Percentiles rank a stretch among this genome's conserved stretches.
Conservation (phyloP, 2,113 vertebrate species). For the Scomber japonicus region DNA sequence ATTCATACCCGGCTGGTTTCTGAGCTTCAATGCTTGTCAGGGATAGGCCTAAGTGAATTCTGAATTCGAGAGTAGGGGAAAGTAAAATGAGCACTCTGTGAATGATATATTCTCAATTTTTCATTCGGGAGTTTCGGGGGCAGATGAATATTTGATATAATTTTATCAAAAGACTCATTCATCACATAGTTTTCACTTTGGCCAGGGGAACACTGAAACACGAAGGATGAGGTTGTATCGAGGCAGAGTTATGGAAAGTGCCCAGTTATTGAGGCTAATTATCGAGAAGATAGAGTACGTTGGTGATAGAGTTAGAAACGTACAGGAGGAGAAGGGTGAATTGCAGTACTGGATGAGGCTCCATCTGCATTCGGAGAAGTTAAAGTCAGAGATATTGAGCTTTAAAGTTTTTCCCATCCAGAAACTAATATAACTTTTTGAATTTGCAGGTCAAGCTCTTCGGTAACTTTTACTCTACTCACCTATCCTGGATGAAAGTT, state of each 20-base stretch:
- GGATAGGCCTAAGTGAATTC: conserved; percentile 40
- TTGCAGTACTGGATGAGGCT: not conserved
- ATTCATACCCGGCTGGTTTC: conserved; percentile 40
- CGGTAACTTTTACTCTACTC: not conserved
- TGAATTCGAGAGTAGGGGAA: conserved; percentile 46
- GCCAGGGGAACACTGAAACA: conserved; percentile 32
- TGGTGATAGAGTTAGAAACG: conserved; percentile 34
- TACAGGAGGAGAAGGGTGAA: not conserved
- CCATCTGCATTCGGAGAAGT: conserved; percentile 23
- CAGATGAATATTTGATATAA: conserved; percentile 81
- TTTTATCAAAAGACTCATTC: conserved; percentile 67
- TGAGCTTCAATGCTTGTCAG: conserved; percentile 25
- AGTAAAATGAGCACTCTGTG: conserved; percentile 45
- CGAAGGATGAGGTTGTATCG: conserved; percentile 24
- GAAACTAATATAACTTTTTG: conserved; percentile 50
- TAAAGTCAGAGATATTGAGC: conserved; percentile 3
- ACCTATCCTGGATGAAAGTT: not conserved
- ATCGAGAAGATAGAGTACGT: conserved; percentile 44
- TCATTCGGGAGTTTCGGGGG: conserved; percentile 66
- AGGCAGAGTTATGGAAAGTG: conserved; percentile 46
- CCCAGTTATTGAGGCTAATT: conserved; percentile 64
- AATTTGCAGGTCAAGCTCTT: conserved; percentile 27
- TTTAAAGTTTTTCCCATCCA: conserved; percentile 38
- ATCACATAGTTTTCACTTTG: conserved; percentile 49
- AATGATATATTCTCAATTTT: conserved; percentile 70